Evolutionary conservation across 1,140 invertebrate genomes (phyloP).

Genomic region (Megalopta genalis): DNA sequence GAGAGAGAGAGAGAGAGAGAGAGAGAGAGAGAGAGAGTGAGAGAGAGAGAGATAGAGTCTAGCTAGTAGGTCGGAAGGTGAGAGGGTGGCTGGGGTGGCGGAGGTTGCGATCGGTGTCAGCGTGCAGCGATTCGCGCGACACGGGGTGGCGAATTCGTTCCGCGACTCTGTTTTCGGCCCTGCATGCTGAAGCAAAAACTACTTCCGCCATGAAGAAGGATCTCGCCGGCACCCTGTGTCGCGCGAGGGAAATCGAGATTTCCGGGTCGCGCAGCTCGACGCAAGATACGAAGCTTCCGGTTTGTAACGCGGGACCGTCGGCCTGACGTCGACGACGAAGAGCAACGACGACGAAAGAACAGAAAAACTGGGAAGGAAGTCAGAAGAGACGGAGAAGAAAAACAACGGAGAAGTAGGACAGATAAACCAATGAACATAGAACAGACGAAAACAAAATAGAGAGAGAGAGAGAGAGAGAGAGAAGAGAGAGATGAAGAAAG

Average conservation of each 20-base stretch:
- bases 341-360: constrained; percentile 16
- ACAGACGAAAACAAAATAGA: neutral
- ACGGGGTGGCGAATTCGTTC: constrained; percentile 1
- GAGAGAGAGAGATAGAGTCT: too few species aligned
- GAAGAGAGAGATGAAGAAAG: neutral
- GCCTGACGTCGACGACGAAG: constrained; percentile 17
- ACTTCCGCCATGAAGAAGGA: neutral
- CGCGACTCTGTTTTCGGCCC: too few species aligned
- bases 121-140: constrained; percentile 23
- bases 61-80: neutral
- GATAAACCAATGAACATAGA: neutral
- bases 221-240: constrained; percentile 25
- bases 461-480: neutral
- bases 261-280: neutral
- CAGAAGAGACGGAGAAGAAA: too few species aligned
- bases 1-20: neutral
- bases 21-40: too few species aligned
- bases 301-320: neutral
- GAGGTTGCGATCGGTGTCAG: neutral
- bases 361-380: neutral
- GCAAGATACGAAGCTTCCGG: neutral
- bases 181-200: too few species aligned
- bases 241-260: constrained; percentile 30
- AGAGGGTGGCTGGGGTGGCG: neutral
- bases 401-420: neutral